These are phyloP conservation scores for Hystrix cristata DNA, from an alignment of 2,113 vertebrate species.

Conservation along the genomic window DNA sequence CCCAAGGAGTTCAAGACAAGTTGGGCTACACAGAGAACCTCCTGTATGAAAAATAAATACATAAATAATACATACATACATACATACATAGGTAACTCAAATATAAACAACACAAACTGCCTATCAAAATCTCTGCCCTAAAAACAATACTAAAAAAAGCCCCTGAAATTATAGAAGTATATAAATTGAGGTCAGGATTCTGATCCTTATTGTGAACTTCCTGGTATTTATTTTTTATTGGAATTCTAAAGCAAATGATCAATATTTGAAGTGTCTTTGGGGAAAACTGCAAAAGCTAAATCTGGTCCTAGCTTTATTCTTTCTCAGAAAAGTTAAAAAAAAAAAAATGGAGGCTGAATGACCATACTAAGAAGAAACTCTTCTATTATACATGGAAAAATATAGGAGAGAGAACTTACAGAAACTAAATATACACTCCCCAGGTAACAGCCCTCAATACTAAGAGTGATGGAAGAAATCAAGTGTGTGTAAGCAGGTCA, in stretches of 20 bases:
- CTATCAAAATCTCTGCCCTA: neutral
- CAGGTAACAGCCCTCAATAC: neutral
- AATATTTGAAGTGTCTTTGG: neutral
- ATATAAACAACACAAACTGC: neutral
- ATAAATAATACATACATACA: neutral
- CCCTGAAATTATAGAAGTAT: neutral
- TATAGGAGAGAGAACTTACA: neutral
- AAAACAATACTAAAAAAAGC: neutral
- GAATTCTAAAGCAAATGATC: neutral
- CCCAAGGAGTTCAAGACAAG: neutral
- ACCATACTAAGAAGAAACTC: neutral
- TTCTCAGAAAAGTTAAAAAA: constrained; percentile 20
- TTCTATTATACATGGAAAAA: neutral
- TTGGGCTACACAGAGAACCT: neutral
- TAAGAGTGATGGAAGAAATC: constrained; percentile 25
- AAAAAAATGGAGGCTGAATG: neutral
- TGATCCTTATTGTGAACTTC: neutral
- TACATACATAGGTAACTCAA: neutral
- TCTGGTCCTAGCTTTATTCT: neutral
- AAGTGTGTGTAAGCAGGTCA: neutral
- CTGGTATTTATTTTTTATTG: neutral
- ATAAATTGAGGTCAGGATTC: neutral
- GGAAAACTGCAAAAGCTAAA: neutral
- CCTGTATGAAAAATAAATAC: neutral
- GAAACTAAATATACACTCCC: neutral